Evolutionary conservation across 2,888 invertebrate genomes (phyloP).

Genomic region (Pegoplata infirma): DNA sequence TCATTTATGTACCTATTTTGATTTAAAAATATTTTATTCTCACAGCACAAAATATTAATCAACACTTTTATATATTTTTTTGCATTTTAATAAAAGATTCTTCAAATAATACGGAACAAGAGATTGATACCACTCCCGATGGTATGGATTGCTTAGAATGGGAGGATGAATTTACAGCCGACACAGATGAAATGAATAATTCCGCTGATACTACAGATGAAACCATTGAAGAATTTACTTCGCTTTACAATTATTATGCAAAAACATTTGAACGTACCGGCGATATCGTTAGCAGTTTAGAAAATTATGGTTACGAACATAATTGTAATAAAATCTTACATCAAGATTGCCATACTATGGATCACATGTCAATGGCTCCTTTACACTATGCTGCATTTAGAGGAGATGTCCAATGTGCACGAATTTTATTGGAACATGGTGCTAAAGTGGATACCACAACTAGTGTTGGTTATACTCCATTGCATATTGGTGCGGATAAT

Average conservation of each 20-base stretch:
- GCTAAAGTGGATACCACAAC: slow-evolving; percentile 82
- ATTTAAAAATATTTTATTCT: too few relatives aligned
- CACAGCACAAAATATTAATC: too few relatives aligned
- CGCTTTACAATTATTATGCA: slow-evolving; percentile 85
- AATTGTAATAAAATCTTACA: slow-evolving; percentile 27
- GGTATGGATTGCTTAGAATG: slow-evolving; percentile 85
- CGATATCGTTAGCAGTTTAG: slow-evolving; percentile 74
- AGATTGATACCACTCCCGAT: slow-evolving; percentile 79
- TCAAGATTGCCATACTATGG: slow-evolving; percentile 74
- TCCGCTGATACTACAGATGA: slow-evolving; percentile 41
- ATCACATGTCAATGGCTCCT: slow-evolving; percentile 80
- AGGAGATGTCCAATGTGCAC: slow-evolving; percentile 82
- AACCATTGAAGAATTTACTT: slow-evolving; percentile 79
- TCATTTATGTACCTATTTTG: too few relatives aligned
- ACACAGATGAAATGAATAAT: slow-evolving; percentile 70
- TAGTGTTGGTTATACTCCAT: slow-evolving; percentile 82
- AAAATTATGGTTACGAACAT: slow-evolving; percentile 69
- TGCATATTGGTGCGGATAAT: slow-evolving; percentile 84
- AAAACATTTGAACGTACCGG: slow-evolving; percentile 85
- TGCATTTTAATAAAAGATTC: too few relatives aligned
- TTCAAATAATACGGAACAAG: slow-evolving; percentile 66
- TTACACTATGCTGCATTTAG: slow-evolving; percentile 86
- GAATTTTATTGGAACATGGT: slow-evolving; percentile 82
- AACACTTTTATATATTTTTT: too few relatives aligned
- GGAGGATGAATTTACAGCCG: slow-evolving; percentile 85